Conservation (phyloP, 2,797 vertebrate species). For the Ficedula albicollis region DNA sequence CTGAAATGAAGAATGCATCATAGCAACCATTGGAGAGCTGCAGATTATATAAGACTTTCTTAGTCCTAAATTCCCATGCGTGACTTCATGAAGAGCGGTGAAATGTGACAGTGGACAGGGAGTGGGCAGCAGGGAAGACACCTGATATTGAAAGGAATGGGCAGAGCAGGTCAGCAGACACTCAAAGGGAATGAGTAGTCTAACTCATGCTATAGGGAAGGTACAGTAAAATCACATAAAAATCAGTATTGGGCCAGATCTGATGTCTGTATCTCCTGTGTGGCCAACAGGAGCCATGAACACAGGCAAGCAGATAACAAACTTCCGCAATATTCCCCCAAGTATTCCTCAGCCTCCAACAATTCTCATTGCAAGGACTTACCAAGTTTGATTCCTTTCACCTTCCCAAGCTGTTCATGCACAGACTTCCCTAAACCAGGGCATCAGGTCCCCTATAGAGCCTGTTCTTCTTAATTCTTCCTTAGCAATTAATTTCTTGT, state of each 20-base stretch:
- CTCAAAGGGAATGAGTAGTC: neutral
- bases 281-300: neutral
- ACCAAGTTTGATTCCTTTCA: neutral
- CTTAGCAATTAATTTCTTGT: neutral
- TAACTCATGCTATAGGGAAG: neutral
- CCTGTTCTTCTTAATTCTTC: neutral
- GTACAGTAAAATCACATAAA: neutral
- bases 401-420: neutral
- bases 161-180: neutral
- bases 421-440: neutral
- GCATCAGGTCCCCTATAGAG: neutral
- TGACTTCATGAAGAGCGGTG: rapidly evolving
- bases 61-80: neutral
- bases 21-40: neutral
- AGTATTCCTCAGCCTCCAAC: neutral
- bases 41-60: neutral
- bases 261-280: neutral
- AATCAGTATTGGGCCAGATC: neutral
- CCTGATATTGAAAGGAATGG: neutral
- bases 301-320: neutral
- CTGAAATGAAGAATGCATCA: neutral
- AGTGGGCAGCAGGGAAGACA: neutral
- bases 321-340: neutral
- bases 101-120: neutral
- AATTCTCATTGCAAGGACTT: neutral